A percentile compares a stretch with the other conserved stretches of the same genome.
Conservation (phyloP, 2,113 vertebrate genomes). For the Hymenochirus boettgeri region DNA sequence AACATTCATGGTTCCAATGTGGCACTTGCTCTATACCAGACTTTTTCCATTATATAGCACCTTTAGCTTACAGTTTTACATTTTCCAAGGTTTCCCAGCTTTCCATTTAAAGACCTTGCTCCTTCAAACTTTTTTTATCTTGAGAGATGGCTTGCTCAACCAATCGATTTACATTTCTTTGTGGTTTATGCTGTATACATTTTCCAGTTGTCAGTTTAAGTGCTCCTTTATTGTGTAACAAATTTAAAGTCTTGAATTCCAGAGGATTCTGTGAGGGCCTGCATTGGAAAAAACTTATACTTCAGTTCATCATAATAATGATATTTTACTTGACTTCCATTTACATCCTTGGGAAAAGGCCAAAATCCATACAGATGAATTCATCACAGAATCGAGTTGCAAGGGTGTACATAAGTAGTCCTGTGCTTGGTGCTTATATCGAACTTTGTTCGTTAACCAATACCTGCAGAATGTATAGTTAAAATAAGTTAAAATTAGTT, state of each 20-base stretch:
- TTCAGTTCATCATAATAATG: slow-evolving; percentile 85
- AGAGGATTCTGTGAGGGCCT: slow-evolving; percentile 82
- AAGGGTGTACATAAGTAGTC: slow-evolving; percentile 84
- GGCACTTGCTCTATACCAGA: slow-evolving; percentile 67
- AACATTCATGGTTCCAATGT: slow-evolving; percentile 70
- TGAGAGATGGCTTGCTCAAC: slow-evolving; percentile 44
- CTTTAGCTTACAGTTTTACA: slow-evolving; percentile 48
- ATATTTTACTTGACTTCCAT: slow-evolving; percentile 79
- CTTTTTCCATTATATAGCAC: slow-evolving; percentile 54
- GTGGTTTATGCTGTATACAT: slow-evolving; percentile 66
- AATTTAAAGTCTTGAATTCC: slow-evolving; percentile 79
- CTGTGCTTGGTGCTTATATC: slow-evolving; percentile 84
- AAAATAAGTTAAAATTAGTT: background rate
- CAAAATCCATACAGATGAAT: slow-evolving; percentile 86
- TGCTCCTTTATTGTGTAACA: slow-evolving; percentile 75
- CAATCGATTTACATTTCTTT: slow-evolving; percentile 42
- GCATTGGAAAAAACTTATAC: slow-evolving; percentile 80
- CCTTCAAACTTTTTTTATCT: slow-evolving; percentile 14
- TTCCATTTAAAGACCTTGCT: slow-evolving; percentile 1
- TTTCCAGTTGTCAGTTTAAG: slow-evolving; percentile 80
- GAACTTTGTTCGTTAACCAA: slow-evolving; percentile 84
- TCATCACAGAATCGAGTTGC: slow-evolving; percentile 84
- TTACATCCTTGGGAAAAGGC: slow-evolving; percentile 81
- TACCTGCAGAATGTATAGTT: slow-evolving; percentile 61
- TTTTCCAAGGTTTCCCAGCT: slow-evolving; percentile 13